These are phyloP conservation scores for Orchesella flavescens DNA, from an alignment of 2,888 invertebrate species.

Conservation along the genomic window DNA sequence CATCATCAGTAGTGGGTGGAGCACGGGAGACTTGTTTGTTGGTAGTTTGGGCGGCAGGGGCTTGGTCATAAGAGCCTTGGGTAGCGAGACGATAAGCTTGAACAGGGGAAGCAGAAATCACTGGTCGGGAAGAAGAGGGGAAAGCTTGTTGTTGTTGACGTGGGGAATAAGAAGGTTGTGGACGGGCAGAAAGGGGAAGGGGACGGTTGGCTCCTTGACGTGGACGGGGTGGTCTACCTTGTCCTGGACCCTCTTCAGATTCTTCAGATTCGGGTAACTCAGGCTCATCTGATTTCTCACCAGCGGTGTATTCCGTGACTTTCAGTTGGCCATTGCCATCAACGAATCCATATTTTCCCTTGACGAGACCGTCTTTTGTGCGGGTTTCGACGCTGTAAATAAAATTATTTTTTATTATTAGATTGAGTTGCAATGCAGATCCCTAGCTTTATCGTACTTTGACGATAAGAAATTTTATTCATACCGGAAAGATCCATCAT, in stretches of 20 bases:
- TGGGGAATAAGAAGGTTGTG: constrained; percentile 67
- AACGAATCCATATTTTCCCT: constrained; percentile 88
- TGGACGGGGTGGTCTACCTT: constrained; percentile 27
- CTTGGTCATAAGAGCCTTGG: constrained; percentile 59
- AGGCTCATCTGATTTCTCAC: constrained; percentile 73
- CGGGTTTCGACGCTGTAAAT: constrained; percentile 80
- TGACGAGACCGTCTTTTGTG: constrained; percentile 85
- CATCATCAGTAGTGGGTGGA: constrained; percentile 54
- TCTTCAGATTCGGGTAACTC: neutral
- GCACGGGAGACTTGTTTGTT: constrained; percentile 40
- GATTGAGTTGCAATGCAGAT: neutral
- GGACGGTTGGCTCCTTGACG: constrained; percentile 46
- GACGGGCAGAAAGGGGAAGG: constrained; percentile 58
- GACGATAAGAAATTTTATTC: no score
- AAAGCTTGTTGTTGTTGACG: constrained; percentile 47
- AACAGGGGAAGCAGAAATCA: constrained; percentile 36
- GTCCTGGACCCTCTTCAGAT: constrained; percentile 26
- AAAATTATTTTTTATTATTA: constrained; percentile 1
- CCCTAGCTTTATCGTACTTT: no score
- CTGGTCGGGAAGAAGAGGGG: constrained; percentile 26
- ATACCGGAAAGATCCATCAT: constrained; percentile 88
- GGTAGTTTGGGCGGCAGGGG: constrained; percentile 63
- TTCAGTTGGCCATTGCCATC: constrained; percentile 83
- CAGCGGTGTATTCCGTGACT: constrained; percentile 83
- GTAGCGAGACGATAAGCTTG: constrained; percentile 47